These are phyloP conservation scores for Temnothorax rugatulus DNA, from an alignment of 2,888 invertebrate species.

Conservation along the genomic window DNA sequence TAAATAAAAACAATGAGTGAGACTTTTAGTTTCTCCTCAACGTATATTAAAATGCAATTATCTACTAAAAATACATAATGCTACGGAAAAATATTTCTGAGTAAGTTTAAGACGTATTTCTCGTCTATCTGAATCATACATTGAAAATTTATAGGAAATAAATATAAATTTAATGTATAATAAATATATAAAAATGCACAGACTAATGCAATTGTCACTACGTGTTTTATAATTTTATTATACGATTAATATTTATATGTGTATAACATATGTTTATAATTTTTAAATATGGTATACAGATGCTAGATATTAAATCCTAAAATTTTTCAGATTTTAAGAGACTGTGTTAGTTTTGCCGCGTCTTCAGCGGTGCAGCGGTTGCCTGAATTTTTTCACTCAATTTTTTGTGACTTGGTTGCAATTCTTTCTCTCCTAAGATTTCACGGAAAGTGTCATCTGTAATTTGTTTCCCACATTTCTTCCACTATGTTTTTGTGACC, in stretches of 20 bases:
- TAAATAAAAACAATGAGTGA: neutral
- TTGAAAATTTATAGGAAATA: neutral
- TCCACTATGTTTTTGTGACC: neutral
- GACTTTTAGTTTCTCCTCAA: neutral
- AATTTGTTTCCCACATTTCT: constrained; percentile 17
- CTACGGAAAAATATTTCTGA: neutral
- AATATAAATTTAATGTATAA: neutral
- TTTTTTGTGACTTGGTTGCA: constrained; percentile 11
- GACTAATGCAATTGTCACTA: neutral
- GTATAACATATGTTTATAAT: neutral
- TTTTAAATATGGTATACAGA: neutral
- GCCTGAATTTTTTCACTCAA: constrained; percentile 10
- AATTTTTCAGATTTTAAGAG: neutral
- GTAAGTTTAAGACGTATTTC: neutral
- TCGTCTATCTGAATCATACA: neutral
- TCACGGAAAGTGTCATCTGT: neutral
- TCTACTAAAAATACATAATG: constrained; percentile 15
- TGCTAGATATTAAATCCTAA: neutral
- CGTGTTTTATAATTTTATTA: neutral
- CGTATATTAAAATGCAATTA: constrained; percentile 17
- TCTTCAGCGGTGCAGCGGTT: neutral
- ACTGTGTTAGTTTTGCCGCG: neutral
- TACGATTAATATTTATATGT: neutral
- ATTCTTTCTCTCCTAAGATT: constrained; percentile 4
- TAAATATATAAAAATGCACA: neutral